Percentiles rank a stretch among this genome's conserved stretches.
Conservation (phyloP, 2,797 vertebrate species). For the Odontamblyopus rebecca region DNA sequence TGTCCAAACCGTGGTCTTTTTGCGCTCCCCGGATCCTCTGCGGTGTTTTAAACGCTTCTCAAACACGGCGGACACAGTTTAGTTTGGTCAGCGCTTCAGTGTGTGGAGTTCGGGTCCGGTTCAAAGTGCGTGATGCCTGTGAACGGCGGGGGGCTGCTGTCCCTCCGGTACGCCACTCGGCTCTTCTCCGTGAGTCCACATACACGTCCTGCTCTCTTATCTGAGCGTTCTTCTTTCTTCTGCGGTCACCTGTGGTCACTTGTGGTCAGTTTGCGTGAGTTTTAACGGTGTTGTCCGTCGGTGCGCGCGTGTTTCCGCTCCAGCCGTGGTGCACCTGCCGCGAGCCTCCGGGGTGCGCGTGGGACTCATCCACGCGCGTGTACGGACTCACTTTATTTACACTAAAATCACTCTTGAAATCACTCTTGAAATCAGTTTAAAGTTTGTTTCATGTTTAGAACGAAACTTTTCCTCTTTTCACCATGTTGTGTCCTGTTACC, state of each 20-base stretch:
- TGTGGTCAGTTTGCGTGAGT: not conserved
- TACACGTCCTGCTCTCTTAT: fast-evolving
- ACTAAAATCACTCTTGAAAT: too few species aligned
- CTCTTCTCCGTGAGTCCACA: conserved; percentile 68
- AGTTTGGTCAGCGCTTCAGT: conserved; percentile 3
- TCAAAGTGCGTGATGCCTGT: conserved; percentile 76
- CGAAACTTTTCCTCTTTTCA: too few species aligned
- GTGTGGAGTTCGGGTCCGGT: conserved; percentile 33
- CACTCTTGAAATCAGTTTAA: too few species aligned
- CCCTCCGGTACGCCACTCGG: conserved; percentile 59
- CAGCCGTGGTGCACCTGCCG: conserved; percentile 65
- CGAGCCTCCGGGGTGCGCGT: not conserved
- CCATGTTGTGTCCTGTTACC: too few species aligned
- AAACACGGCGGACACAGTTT: not conserved
- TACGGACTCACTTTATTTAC: not conserved
- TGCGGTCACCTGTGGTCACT: not conserved
- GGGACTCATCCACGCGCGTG: not conserved
- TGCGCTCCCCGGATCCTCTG: not conserved
- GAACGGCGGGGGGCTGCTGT: conserved; percentile 63
- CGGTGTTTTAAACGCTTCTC: not conserved
- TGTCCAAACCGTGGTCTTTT: not conserved
- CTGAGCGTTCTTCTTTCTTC: too few species aligned
- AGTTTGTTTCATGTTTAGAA: too few species aligned
- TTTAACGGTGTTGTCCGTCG: not conserved
- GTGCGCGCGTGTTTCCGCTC: conserved; percentile 20